Evolutionary conservation across 2,888 invertebrate species (phyloP), one percentile per base, ranked within the genome.

Genomic region (Leuctra nigra): DNA sequence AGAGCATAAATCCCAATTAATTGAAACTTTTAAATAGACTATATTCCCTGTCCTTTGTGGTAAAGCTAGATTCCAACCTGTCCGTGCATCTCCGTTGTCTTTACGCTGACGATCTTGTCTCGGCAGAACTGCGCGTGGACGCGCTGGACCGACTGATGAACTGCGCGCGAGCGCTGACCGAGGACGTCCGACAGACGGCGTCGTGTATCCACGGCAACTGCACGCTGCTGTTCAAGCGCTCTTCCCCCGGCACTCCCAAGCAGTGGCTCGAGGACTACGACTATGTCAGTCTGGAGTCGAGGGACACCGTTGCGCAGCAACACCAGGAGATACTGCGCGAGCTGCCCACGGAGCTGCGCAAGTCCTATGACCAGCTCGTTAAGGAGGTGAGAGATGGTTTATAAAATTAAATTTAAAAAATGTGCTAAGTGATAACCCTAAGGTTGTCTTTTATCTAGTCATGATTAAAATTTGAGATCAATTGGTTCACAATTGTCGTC

Each of bases 191-290:
- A 62, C 88, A 91, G 70, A 86, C 91, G 14, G 87, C 92, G 16
- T 91, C 92, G 13, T 91, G 94, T 68, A 92, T 95, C 66, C 92
- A 80, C 74, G 90, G 88, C 59, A 90, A 89, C 70, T 87, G 87
- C 39, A 84, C 86, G 58, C 73, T 87, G 56, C 74, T 90, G 1
- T 93, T 85, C 74, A 91, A 86, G 78, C 78, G 79, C 64, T 74
- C 80, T 64, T 57, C 66, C 29, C 67, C 72, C 73, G 68, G 73
- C 58, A 70, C 69, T 71, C 50, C 75, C 71, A 66, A 68, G 55
- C 85, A 84, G 58, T 84, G 84, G 80, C 77, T 83, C 20, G 91
- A 91, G 67, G 93, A 94, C 69, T 91, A 92, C 69, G 94, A 94
- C 72, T 95, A 95, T 69, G 92, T 94, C 47, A 86, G 87, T 67